Evolutionary conservation across 2,888 invertebrate genomes (phyloP).

Genomic region (Dynastes hyllus): DNA sequence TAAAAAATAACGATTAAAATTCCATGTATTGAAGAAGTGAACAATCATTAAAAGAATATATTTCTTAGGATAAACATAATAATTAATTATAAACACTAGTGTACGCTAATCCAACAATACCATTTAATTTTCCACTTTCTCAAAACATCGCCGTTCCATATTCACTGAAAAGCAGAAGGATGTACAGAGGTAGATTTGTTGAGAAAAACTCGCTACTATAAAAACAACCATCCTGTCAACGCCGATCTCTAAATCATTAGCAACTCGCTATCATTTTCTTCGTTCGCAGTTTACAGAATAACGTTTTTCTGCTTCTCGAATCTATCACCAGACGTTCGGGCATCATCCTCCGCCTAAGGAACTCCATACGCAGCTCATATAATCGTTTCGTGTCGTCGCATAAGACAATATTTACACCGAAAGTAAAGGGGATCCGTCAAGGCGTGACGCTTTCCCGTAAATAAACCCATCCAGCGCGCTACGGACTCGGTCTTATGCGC

Average conservation of each 20-base stretch:
- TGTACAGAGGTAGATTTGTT: too few relatives aligned
- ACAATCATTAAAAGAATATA: too few relatives aligned
- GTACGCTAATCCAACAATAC: too few relatives aligned
- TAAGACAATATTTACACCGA: neutral
- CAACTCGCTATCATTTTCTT: constrained; percentile 4
- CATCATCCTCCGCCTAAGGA: neutral
- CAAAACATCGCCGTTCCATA: too few relatives aligned
- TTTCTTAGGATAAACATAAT: too few relatives aligned
- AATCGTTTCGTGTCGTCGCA: neutral
- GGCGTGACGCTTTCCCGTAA: constrained; percentile 9
- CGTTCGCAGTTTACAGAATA: neutral
- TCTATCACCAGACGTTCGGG: neutral
- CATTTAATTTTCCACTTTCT: too few relatives aligned
- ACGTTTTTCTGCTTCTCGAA: neutral
- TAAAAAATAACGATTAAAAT: too few relatives aligned
- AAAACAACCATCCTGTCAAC: neutral
- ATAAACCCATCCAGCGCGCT: constrained; percentile 1
- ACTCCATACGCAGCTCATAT: neutral
- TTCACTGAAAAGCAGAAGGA: too few relatives aligned
- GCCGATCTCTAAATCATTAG: neutral
- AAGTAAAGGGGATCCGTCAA: neutral
- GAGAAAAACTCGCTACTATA: too few relatives aligned
- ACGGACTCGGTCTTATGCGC: too few relatives aligned
- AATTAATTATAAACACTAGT: too few relatives aligned
- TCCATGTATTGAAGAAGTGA: too few relatives aligned